Conservation (phyloP, 2,113 vertebrate genomes). For the Excalfactoria chinensis region DNA sequence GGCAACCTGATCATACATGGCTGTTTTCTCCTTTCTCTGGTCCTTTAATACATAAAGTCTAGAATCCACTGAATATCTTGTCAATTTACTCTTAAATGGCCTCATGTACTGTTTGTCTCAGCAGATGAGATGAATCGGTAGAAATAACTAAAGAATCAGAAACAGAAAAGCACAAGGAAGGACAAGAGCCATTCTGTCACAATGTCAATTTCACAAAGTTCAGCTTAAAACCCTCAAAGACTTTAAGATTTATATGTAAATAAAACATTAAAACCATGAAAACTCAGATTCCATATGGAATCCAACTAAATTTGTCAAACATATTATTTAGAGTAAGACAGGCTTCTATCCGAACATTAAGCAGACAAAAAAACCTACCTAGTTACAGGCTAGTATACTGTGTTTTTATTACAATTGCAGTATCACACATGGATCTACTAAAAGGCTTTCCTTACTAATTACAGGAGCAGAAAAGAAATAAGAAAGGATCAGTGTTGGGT, state of each 20-base stretch:
- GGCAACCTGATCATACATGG: neutral
- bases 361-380: neutral
- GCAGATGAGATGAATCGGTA: neutral
- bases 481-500: rapidly evolving
- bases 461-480: neutral
- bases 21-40: neutral
- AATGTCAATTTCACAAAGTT: neutral
- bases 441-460: neutral
- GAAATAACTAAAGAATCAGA: neutral
- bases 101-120: neutral
- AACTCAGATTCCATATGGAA: rapidly evolving
- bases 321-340: neutral
- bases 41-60: neutral
- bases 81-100: neutral
- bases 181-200: neutral
- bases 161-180: neutral
- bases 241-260: neutral
- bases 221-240: neutral
- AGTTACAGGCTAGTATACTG: neutral
- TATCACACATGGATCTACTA: neutral
- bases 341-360: neutral
- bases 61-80: neutral
- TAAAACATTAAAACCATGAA: neutral
- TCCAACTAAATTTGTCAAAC: neutral
- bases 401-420: neutral